Percentiles rank a stretch among this genome's conserved stretches.
Evolutionary conservation across 2,888 invertebrate species (phyloP).

Genomic region (Erebia epiphron): DNA sequence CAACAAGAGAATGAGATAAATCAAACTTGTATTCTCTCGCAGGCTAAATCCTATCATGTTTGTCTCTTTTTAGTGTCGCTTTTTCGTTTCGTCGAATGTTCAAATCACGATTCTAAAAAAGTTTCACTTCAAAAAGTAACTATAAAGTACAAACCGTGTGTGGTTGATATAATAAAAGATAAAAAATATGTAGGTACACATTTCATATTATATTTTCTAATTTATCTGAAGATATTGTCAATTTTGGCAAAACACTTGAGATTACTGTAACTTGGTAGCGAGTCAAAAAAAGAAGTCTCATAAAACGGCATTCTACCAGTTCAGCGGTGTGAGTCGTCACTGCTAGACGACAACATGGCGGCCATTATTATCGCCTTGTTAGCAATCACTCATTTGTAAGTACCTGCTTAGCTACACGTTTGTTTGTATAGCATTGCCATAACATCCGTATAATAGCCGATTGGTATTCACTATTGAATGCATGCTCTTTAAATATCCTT

Average conservation of each 20-base stretch:
- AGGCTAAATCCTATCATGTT: no score
- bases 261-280: constrained; percentile 47
- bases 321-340: constrained; percentile 49
- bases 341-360: constrained; percentile 58
- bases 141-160: not conserved
- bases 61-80: no score
- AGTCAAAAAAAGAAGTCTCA: constrained; percentile 26
- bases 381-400: constrained; percentile 69
- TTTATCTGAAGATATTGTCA: constrained; percentile 49
- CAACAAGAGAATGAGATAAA: no score
- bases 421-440: constrained; percentile 23
- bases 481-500: not conserved
- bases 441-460: constrained; percentile 12
- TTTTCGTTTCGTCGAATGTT: no score
- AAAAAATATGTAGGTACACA: not conserved
- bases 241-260: constrained; percentile 51
- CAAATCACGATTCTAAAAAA: no score
- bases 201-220: constrained; percentile 15
- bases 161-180: not conserved
- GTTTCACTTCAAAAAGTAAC: no score
- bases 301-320: constrained; percentile 47
- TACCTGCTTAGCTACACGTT: constrained; percentile 44
- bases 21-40: no score
- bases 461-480: not conserved
- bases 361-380: constrained; percentile 55